Percentiles rank a stretch among this genome's conserved stretches.
Evolutionary conservation across 2,113 vertebrate genomes (phyloP).

Genomic region (Coracopsis vasa): DNA sequence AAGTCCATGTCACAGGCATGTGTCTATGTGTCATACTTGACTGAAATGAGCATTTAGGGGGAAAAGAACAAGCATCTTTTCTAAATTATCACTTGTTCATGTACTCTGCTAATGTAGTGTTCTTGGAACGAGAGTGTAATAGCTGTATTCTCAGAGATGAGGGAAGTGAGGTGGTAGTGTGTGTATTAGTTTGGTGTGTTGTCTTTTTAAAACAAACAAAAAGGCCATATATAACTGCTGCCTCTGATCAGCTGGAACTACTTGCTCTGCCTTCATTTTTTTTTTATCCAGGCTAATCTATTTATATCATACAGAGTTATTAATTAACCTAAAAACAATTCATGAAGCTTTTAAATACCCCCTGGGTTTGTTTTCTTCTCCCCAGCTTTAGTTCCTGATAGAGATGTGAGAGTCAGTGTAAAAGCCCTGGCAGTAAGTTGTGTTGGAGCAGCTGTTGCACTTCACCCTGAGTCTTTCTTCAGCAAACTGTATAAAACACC

Average conservation of each 20-base stretch:
- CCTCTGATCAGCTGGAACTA: background rate
- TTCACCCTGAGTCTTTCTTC: constrained; percentile 93
- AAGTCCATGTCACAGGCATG: background rate
- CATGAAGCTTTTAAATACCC: background rate
- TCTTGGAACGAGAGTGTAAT: background rate
- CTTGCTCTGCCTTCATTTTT: background rate
- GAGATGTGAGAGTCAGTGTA: constrained; percentile 94
- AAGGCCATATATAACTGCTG: background rate
- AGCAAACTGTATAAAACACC: constrained; percentile 88
- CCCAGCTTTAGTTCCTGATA: constrained; percentile 88
- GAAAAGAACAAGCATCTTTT: background rate
- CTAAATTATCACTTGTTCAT: background rate
- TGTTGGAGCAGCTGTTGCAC: constrained; percentile 86
- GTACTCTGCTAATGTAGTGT: background rate
- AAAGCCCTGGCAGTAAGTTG: constrained; percentile 96
- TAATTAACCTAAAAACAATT: background rate
- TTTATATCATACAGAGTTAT: background rate
- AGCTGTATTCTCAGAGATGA: background rate
- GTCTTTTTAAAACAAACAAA: background rate
- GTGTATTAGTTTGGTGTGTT: background rate
- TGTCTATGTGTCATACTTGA: background rate
- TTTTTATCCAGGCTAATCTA: background rate
- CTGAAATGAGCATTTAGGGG: background rate
- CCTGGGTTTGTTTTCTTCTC: background rate
- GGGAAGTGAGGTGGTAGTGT: background rate